Conservation (phyloP, 1,140 invertebrate genomes). For the Cydia amplana region DNA sequence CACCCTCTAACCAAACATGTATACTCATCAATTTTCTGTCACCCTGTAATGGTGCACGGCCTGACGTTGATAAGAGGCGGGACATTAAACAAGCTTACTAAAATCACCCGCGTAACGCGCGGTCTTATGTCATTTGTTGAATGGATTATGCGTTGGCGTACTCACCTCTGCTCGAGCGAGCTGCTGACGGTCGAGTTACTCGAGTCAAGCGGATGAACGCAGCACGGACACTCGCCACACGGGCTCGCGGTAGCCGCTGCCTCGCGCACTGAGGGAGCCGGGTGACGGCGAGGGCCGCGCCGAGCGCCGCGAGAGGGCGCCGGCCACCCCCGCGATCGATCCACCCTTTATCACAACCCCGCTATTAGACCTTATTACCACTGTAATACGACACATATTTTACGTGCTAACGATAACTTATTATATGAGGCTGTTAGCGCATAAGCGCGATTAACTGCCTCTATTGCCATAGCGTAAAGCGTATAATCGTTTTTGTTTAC, state of each 20-base stretch:
- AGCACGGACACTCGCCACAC: slow-evolving; percentile 32
- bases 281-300: too few relatives aligned
- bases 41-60: background rate
- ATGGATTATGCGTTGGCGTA: background rate
- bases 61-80: slow-evolving; percentile 21
- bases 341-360: slow-evolving; percentile 51
- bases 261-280: slow-evolving; percentile 44
- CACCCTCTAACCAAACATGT: slow-evolving; percentile 10
- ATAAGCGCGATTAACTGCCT: slow-evolving; percentile 23
- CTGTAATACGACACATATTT: slow-evolving; percentile 10
- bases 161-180: background rate
- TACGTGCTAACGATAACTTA: slow-evolving; percentile 28
- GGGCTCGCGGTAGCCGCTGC: slow-evolving; percentile 37
- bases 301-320: slow-evolving; percentile 50
- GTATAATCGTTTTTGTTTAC: background rate
- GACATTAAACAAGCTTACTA: background rate
- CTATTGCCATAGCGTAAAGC: slow-evolving; percentile 2
- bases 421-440: slow-evolving; percentile 19
- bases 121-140: slow-evolving; percentile 6
- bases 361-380: slow-evolving; percentile 27
- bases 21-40: slow-evolving; percentile 20
- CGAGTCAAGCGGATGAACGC: background rate
- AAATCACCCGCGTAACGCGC: background rate
- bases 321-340: slow-evolving; percentile 59
- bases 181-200: background rate